A percentile compares a stretch with the other conserved stretches of the same genome.
phyloP scores from a whole-genome alignment of 1,140 invertebrate genomes.

The Drosophila hydei region DNA sequence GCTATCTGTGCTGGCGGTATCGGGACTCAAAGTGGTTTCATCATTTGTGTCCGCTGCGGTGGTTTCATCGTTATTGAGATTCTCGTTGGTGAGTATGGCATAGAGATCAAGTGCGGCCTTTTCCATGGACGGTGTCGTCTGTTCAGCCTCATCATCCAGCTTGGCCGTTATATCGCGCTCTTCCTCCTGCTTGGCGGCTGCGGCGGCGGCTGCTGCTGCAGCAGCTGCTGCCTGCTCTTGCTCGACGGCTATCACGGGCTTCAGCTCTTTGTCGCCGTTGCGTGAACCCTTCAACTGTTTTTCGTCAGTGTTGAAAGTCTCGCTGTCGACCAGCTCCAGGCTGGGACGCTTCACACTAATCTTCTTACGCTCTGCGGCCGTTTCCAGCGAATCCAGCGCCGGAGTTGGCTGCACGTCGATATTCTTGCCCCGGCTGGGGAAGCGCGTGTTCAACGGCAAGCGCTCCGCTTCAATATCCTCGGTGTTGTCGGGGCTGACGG shows the following conservation, averaged over 20 bases:
- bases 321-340: constrained; percentile 91
- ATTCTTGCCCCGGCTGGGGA: constrained; percentile 88
- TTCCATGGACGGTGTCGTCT: constrained; percentile 89
- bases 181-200: constrained; percentile 53
- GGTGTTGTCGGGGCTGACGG: constrained; percentile 60
- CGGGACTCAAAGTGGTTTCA: constrained; percentile 76
- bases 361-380: constrained; percentile 84
- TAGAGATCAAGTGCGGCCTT: constrained; percentile 92
- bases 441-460: constrained; percentile 90
- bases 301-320: constrained; percentile 90
- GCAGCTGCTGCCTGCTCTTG: constrained; percentile 64
- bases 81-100: constrained; percentile 90
- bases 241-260: constrained; percentile 68
- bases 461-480: constrained; percentile 87
- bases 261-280: constrained; percentile 76
- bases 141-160: constrained; percentile 84
- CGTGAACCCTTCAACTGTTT: constrained; percentile 82
- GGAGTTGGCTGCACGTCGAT: constrained; percentile 72
- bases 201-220: constrained; percentile 52
- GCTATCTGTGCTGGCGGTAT: constrained; percentile 81
- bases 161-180: constrained; percentile 51
- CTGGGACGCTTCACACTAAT: constrained; percentile 86
- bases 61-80: constrained; percentile 87
- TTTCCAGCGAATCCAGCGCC: constrained; percentile 71
- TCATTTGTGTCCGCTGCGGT: constrained; percentile 43